phyloP scores from a whole-genome alignment of 2,113 vertebrate species.

The Pseudonaja textilis region DNA sequence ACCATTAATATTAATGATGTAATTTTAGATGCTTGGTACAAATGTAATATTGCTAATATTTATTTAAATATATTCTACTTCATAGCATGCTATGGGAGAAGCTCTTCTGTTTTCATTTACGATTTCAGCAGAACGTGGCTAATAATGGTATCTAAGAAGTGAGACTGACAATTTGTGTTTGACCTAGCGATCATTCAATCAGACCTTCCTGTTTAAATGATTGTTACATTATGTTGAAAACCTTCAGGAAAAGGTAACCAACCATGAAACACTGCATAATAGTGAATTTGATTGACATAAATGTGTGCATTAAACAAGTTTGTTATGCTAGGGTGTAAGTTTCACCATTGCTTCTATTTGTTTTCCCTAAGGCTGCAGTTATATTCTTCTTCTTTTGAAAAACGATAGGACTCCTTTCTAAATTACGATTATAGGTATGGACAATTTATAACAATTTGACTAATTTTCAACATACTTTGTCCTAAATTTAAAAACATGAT shows the following conservation, averaged over 20 bases:
- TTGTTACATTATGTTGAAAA: slow-evolving; percentile 28
- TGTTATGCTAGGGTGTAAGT: not conserved
- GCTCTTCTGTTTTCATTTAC: not conserved
- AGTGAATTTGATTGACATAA: not conserved
- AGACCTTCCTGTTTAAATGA: slow-evolving; percentile 30
- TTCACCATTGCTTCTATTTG: not conserved
- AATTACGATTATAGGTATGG: not conserved
- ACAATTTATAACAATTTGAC: not conserved
- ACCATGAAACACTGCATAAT: slow-evolving; percentile 26
- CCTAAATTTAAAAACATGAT: not conserved
- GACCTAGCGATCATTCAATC: slow-evolving; percentile 27
- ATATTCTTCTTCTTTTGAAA: not conserved
- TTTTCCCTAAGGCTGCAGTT: not conserved
- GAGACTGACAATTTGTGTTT: slow-evolving; percentile 3
- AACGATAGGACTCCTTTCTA: not conserved
- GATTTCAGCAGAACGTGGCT: slow-evolving; percentile 26
- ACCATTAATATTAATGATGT: not conserved
- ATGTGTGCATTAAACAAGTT: not conserved
- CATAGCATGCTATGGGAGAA: not conserved
- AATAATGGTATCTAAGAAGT: not conserved
- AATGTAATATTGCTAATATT: slow-evolving; percentile 1
- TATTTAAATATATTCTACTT: not conserved
- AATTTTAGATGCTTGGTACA: not conserved
- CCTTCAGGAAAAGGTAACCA: slow-evolving; percentile 35
- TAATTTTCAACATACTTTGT: not conserved